Evolutionary conservation across 2,113 vertebrate genomes (phyloP).

Genomic region (Porphyrio hochstetteri): DNA sequence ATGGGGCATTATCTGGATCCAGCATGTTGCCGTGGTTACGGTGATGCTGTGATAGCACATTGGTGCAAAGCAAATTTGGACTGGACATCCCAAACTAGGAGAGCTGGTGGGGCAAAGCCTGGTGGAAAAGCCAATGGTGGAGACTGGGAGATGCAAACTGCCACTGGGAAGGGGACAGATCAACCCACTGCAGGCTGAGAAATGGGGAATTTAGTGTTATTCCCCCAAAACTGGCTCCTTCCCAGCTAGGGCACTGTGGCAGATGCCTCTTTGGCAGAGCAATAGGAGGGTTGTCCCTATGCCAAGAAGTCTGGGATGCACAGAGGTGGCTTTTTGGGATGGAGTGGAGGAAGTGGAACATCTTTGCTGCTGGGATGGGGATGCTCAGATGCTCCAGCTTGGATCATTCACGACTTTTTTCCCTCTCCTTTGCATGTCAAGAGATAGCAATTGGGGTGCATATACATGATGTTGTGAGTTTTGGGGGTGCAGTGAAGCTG

Average conservation of each 20-base stretch:
- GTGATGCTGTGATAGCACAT: not conserved
- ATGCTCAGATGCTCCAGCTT: fast-evolving
- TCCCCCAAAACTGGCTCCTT: not conserved
- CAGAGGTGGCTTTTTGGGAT: not conserved
- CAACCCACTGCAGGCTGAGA: fast-evolving
- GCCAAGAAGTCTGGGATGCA: not conserved
- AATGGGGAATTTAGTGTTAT: not conserved
- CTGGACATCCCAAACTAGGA: not conserved
- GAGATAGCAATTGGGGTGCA: not conserved
- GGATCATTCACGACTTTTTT: fast-evolving
- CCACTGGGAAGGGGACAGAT: not conserved
- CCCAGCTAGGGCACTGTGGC: conserved; percentile 25
- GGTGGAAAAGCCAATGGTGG: not conserved
- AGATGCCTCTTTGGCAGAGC: not conserved
- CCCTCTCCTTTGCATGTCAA: fast-evolving
- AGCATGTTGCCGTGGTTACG: fast-evolving
- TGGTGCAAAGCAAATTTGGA: not conserved
- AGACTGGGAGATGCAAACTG: not conserved
- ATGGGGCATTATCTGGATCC: fast-evolving
- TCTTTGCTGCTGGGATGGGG: not conserved
- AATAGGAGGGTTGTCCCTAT: not conserved
- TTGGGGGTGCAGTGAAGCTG: not conserved
- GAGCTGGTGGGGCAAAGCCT: not conserved
- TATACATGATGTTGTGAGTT: not conserved
- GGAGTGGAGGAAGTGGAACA: not conserved